Evolutionary conservation across 2,888 invertebrate species (phyloP).

Genomic region (Pemphredon lugubris): DNA sequence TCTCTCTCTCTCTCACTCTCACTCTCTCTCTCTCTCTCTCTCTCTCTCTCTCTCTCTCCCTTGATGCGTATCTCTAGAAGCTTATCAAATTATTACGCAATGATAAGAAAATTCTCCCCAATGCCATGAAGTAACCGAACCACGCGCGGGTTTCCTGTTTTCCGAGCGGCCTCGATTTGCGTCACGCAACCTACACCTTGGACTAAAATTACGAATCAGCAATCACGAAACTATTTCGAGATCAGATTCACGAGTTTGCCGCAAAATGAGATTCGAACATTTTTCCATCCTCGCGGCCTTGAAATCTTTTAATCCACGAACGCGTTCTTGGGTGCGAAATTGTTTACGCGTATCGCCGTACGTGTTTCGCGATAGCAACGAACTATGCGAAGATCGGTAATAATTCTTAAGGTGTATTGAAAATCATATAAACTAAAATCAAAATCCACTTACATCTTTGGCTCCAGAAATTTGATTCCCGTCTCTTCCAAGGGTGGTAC

Average conservation of each 20-base stretch:
- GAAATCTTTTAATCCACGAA: constrained; percentile 9
- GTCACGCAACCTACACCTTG: constrained; percentile 77
- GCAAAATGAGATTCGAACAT: constrained; percentile 8
- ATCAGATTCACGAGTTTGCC: constrained; percentile 31
- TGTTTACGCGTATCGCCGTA: too few relatives aligned
- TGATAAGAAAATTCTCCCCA: constrained; percentile 1
- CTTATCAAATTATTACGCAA: constrained; percentile 1
- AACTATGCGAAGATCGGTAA: too few relatives aligned
- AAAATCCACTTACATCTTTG: neutral
- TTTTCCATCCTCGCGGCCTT: neutral
- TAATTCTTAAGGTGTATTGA: too few relatives aligned
- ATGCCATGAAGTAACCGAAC: constrained; percentile 23
- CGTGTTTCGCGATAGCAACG: too few relatives aligned
- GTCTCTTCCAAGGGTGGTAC: neutral
- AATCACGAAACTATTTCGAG: constrained; percentile 71
- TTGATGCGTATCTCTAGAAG: neutral
- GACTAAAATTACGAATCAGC: constrained; percentile 75
- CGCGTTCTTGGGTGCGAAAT: too few relatives aligned
- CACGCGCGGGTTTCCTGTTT: constrained; percentile 69
- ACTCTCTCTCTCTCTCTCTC: too few relatives aligned
- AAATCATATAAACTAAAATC: neutral
- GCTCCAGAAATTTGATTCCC: neutral
- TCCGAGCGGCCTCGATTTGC: constrained; percentile 62
- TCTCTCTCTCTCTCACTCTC: too few relatives aligned
- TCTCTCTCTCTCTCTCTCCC: too few relatives aligned